Conservation (phyloP, 2,113 vertebrate species). For the Platichthys flesus region DNA sequence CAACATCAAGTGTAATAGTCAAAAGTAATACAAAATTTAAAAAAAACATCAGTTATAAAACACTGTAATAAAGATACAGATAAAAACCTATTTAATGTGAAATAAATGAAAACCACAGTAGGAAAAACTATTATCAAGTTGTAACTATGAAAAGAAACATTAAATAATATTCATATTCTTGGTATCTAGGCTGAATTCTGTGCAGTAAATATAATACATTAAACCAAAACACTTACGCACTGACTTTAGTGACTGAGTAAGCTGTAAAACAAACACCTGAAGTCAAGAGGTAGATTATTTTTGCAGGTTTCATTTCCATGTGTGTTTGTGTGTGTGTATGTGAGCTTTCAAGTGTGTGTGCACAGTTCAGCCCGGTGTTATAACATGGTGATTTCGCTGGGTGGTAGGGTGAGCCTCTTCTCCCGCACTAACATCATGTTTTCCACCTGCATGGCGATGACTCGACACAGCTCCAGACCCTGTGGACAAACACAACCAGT, state of each 20-base stretch:
- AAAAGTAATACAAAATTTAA: slow-evolving; percentile 40
- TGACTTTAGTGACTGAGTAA: not conserved
- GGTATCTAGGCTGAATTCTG: not conserved
- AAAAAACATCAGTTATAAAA: slow-evolving; percentile 52
- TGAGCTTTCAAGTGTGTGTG: not conserved
- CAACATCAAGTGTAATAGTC: slow-evolving; percentile 20
- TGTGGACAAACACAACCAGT: slow-evolving; percentile 59
- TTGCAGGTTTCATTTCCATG: not conserved
- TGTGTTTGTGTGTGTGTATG: not conserved
- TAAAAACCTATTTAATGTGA: slow-evolving; percentile 14
- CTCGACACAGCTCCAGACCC: slow-evolving; percentile 95
- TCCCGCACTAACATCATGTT: slow-evolving; percentile 89
- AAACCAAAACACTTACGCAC: not conserved
- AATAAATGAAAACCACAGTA: slow-evolving; percentile 10
- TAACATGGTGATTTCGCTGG: slow-evolving; percentile 95
- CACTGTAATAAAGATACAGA: slow-evolving; percentile 23
- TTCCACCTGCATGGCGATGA: slow-evolving; percentile 93
- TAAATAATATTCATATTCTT: not conserved
- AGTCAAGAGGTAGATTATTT: slow-evolving; percentile 51
- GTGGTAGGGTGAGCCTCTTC: slow-evolving; percentile 91
- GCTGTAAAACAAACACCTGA: slow-evolving; percentile 25
- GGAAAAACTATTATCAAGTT: slow-evolving; percentile 22
- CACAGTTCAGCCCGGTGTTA: slow-evolving; percentile 66
- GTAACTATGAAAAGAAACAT: slow-evolving; percentile 11
- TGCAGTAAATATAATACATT: not conserved